Evolutionary conservation across 1,140 invertebrate genomes (phyloP).

Genomic region (Zaprionus ornatus): DNA sequence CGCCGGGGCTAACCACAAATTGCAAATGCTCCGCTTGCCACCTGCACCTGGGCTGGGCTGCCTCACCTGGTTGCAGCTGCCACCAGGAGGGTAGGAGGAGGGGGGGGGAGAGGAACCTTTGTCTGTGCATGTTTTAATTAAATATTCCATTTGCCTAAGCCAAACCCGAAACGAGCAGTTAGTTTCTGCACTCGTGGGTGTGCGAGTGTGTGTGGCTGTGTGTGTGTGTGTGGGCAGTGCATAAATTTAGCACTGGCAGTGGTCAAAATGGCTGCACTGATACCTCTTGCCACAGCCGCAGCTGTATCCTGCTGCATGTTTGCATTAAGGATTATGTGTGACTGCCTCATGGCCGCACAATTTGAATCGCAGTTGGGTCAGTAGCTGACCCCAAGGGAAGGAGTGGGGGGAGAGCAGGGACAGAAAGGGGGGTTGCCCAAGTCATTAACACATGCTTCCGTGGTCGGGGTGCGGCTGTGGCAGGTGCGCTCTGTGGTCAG

Average conservation of each 20-base stretch:
- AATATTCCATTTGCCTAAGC: conserved; percentile 82
- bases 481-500: conserved; percentile 38
- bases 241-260: conserved; percentile 46
- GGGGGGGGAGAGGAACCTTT: conserved; percentile 14
- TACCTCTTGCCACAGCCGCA: conserved; percentile 15
- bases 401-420: background rate
- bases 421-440: background rate
- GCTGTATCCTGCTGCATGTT: conserved; percentile 54
- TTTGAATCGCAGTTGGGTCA: conserved; percentile 22
- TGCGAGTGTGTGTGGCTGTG: conserved; percentile 4
- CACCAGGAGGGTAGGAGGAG: background rate
- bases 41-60: background rate
- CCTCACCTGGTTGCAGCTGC: conserved; percentile 46
- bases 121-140: conserved; percentile 79
- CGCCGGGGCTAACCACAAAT: conserved; percentile 53
- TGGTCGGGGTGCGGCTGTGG: conserved; percentile 2
- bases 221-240: conserved; percentile 30
- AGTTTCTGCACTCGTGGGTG: conserved; percentile 38
- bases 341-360: conserved; percentile 42
- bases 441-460: conserved; percentile 39
- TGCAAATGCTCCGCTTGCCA: conserved; percentile 44
- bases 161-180: conserved; percentile 63
- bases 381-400: background rate
- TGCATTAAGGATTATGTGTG: conserved; percentile 59
- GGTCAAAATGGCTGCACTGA: conserved; percentile 3